Evolutionary conservation across 1,140 invertebrate genomes (phyloP).

Genomic region (Harpegnathos saltator): DNA sequence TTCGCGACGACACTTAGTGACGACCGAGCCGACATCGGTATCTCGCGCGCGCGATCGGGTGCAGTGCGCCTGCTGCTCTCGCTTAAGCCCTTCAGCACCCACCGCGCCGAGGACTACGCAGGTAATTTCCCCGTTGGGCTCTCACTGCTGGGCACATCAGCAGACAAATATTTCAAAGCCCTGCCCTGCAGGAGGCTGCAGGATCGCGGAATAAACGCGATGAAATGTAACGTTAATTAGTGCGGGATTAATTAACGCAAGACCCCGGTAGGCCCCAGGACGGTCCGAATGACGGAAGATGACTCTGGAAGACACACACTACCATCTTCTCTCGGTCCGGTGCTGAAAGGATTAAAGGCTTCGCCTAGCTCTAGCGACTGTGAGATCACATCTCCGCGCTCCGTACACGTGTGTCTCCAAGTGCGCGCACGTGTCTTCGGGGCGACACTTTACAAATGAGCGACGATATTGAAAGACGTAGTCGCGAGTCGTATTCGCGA

Average conservation of each 20-base stretch:
- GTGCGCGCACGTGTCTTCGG: constrained; percentile 34
- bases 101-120: background rate
- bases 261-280: too few relatives aligned
- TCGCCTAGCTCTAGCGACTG: constrained; percentile 15
- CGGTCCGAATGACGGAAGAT: too few relatives aligned
- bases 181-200: too few relatives aligned
- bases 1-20: constrained; percentile 19
- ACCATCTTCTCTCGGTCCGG: background rate
- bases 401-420: background rate
- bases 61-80: background rate
- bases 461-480: constrained; percentile 70
- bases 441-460: constrained; percentile 63
- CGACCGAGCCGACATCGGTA: constrained; percentile 26
- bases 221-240: too few relatives aligned
- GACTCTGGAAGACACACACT: too few relatives aligned
- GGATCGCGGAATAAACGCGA: too few relatives aligned
- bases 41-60: constrained; percentile 56
- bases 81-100: constrained; percentile 28
- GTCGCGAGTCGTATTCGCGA: constrained; percentile 62
- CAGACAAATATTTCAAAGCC: too few relatives aligned
- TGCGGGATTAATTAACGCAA: too few relatives aligned
- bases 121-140: background rate
- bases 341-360: constrained; percentile 27
- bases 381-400: constrained; percentile 45
- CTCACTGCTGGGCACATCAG: too few relatives aligned